Base-by-base conservation (phyloP, 1,140 invertebrate species). In the Sycophila sp. region DNA sequence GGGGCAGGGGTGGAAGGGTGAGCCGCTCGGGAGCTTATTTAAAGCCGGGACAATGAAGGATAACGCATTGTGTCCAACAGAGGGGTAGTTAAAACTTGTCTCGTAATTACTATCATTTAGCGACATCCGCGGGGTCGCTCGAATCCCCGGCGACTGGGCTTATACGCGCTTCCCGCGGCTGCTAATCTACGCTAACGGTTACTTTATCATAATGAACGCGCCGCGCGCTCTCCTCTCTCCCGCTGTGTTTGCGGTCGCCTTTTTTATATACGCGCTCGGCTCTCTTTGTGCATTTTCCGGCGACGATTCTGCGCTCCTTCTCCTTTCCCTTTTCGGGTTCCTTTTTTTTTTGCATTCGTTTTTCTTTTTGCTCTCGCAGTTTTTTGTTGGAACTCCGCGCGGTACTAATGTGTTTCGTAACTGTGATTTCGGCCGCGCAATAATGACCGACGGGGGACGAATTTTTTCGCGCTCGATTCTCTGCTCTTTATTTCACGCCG, bases 101-200 rank as follows among this genome's bases (percentile, higher is more conserved):
- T 81, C 81, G 77, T 83, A 84, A 85, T 85, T 85, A 85, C 81
- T 81, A 79, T 83, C 80, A 81, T 85, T 84, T 80, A 81, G 76
- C 75, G 75, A 73, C 76, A 79, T 78, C 75, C 70, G 68, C 75
- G 15, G 13, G 45, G 36, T 30, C 15, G 63, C 69, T 51, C 69
- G 69, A 65, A 58, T 78, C 56, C 73, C 75, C 49, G 58, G 76
- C 68, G 72, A 75, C 72, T 36, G 36, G 22, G 36, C n/a, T 19
- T n/a, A 42, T 6, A 60, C 58, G 66, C n/a, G 58, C 62, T 59
- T 26, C 71, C 72, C 66, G 72, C 55, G 66, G 73, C 69, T 72
- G 68, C 69, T 78, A 75, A 78, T 75, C 74, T 72, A 64, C 75
- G 36, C 73, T 75, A 76, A 75, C 69, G 72, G 69, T 75, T 76